A percentile compares a stretch with the other conserved stretches of the same genome.
phyloP scores from a whole-genome alignment of 2,797 vertebrate species.

The Stomatorhinus walkeri region DNA sequence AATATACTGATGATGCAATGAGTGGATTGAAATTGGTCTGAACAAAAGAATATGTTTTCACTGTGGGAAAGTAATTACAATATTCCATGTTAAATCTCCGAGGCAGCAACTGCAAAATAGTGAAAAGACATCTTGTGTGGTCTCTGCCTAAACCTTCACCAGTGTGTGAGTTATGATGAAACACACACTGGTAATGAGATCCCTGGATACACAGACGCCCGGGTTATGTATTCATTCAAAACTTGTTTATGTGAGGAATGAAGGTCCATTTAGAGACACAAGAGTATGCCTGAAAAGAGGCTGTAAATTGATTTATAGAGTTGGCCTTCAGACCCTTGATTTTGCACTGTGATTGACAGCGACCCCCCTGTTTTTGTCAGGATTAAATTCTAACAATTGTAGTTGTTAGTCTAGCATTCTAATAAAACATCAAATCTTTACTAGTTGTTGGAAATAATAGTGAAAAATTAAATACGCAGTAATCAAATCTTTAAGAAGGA shows the following conservation, averaged over 20 bases:
- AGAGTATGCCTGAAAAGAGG: background rate
- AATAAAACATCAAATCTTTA: background rate
- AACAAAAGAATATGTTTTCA: background rate
- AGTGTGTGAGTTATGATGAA: slow-evolving; percentile 2
- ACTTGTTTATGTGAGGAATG: background rate
- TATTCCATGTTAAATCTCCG: background rate
- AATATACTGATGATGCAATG: background rate
- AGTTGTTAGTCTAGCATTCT: background rate
- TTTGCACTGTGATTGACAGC: background rate
- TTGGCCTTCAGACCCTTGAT: background rate
- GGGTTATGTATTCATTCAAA: background rate
- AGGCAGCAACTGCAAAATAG: background rate
- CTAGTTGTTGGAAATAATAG: background rate
- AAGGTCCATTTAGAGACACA: background rate
- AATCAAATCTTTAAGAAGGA: background rate
- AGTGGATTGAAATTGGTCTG: background rate
- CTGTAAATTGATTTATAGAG: background rate
- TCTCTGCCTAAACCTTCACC: background rate
- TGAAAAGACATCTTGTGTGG: background rate
- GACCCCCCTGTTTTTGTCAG: background rate
- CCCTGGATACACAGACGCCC: background rate
- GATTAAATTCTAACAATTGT: background rate
- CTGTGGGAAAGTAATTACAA: slow-evolving; percentile 5
- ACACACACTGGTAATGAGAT: background rate
- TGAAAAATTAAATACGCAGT: background rate